Conservation (phyloP, 2,888 invertebrate genomes). For the Agrilus biguttatus region DNA sequence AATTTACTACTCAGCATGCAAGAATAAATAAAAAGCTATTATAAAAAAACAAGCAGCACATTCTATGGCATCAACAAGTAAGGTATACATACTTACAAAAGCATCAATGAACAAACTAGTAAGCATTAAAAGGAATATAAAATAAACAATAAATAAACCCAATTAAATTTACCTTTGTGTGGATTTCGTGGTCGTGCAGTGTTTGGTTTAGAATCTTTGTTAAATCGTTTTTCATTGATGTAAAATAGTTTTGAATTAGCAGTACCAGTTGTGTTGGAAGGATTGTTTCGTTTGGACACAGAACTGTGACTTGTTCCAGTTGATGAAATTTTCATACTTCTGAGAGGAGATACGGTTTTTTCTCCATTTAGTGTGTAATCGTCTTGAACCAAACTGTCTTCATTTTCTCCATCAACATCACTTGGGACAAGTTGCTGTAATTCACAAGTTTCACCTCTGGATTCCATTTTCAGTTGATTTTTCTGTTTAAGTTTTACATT, state of each 20-base stretch:
- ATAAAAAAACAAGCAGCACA: background rate
- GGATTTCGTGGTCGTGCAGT: conserved; percentile 27
- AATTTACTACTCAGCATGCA: conserved; percentile 12
- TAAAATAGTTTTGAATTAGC: conserved; percentile 25
- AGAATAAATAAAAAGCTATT: conserved; percentile 5
- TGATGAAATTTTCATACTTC: conserved; percentile 29
- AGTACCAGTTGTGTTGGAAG: conserved; percentile 14
- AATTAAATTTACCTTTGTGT: conserved; percentile 26
- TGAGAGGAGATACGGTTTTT: conserved; percentile 28
- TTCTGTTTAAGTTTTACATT: too few species aligned
- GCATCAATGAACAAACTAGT: too few species aligned
- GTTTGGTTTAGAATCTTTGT: conserved; percentile 20
- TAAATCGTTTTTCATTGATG: conserved; percentile 26
- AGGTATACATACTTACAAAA: background rate
- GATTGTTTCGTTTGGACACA: conserved; percentile 19
- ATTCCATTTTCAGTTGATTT: conserved; percentile 22
- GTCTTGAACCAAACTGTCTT: conserved; percentile 29
- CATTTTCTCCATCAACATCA: conserved; percentile 29
- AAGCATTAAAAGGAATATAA: background rate
- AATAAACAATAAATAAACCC: too few species aligned
- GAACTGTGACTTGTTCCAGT: conserved; percentile 32
- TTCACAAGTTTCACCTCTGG: conserved; percentile 30
- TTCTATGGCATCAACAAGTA: conserved; percentile 1
- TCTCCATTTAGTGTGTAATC: conserved; percentile 23
- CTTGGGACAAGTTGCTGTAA: conserved; percentile 31